phyloP scores from a whole-genome alignment of 1,140 invertebrate genomes.

The Oryzaephilus surinamensis region DNA sequence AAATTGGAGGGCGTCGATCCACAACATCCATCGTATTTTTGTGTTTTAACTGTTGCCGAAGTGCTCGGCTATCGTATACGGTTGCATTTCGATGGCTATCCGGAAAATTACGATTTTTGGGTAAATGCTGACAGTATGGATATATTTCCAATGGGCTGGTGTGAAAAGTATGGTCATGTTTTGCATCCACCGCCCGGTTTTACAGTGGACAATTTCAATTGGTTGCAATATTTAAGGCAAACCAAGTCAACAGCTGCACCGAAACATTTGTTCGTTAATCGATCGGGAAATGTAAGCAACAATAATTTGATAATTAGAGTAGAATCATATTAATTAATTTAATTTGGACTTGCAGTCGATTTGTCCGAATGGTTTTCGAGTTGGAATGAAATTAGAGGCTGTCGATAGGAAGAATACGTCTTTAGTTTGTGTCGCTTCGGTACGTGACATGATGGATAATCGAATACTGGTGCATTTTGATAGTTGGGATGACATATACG shows the following conservation, averaged over 20 bases:
- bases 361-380: slow-evolving; percentile 64
- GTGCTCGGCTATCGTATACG: slow-evolving; percentile 72
- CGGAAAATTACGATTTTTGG: slow-evolving; percentile 89
- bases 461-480: slow-evolving; percentile 89
- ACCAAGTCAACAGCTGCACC: slow-evolving; percentile 69
- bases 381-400: slow-evolving; percentile 91
- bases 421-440: slow-evolving; percentile 78
- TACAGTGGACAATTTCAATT: slow-evolving; percentile 56
- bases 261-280: slow-evolving; percentile 60
- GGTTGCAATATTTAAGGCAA: slow-evolving; percentile 74
- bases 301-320: not conserved
- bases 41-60: slow-evolving; percentile 78
- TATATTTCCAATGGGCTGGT: slow-evolving; percentile 91
- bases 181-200: slow-evolving; percentile 67
- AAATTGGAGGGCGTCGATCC: slow-evolving; percentile 91
- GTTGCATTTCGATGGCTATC: slow-evolving; percentile 87
- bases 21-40: slow-evolving; percentile 77
- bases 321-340: not conserved
- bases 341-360: slow-evolving; percentile 42
- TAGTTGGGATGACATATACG: slow-evolving; percentile 88
- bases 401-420: slow-evolving; percentile 83
- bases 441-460: slow-evolving; percentile 73
- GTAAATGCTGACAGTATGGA: slow-evolving; percentile 81
- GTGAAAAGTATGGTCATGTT: slow-evolving; percentile 65
- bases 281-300: slow-evolving; percentile 42